These are phyloP conservation scores for Alviniconcha strummeri DNA, from an alignment of 2,888 invertebrate genomes.

Conservation along the genomic window DNA sequence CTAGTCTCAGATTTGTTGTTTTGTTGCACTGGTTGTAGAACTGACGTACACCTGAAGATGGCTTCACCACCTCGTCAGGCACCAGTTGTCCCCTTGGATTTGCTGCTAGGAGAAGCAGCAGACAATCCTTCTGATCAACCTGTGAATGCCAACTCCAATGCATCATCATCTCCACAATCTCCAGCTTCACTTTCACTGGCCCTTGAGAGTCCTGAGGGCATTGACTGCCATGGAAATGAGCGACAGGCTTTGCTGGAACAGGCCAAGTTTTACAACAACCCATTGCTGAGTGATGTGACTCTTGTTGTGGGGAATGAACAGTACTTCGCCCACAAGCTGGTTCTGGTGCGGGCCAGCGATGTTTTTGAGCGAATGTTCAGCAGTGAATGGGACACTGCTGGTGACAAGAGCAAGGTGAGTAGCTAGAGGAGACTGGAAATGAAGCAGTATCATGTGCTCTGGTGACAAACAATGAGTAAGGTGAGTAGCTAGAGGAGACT, in stretches of 20 bases:
- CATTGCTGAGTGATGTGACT: constrained; percentile 60
- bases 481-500: background rate
- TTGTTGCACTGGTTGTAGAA: background rate
- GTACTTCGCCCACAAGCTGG: constrained; percentile 74
- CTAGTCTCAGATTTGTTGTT: background rate
- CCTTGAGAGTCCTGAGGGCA: constrained; percentile 58
- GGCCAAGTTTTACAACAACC: constrained; percentile 62
- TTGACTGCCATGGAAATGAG: constrained; percentile 67
- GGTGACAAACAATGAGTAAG: background rate
- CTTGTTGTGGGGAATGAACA: constrained; percentile 71
- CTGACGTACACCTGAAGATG: background rate
- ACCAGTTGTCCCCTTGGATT: constrained; percentile 25
- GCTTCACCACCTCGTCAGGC: constrained; percentile 33
- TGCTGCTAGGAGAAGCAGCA: constrained; percentile 27
- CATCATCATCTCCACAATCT: constrained; percentile 33
- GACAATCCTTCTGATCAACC: constrained; percentile 14
- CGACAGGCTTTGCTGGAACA: constrained; percentile 56
- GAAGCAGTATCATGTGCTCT: background rate
- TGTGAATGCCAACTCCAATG: constrained; percentile 12
- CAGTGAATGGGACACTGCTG: constrained; percentile 64
- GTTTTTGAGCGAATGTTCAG: constrained; percentile 76
- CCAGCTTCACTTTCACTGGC: constrained; percentile 48
- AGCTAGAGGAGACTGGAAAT: background rate
- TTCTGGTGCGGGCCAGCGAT: constrained; percentile 74
- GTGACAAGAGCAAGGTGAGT: background rate